These are phyloP conservation scores for Platycheirus rosarum DNA, from an alignment of 2,888 invertebrate genomes.

Conservation along the genomic window DNA sequence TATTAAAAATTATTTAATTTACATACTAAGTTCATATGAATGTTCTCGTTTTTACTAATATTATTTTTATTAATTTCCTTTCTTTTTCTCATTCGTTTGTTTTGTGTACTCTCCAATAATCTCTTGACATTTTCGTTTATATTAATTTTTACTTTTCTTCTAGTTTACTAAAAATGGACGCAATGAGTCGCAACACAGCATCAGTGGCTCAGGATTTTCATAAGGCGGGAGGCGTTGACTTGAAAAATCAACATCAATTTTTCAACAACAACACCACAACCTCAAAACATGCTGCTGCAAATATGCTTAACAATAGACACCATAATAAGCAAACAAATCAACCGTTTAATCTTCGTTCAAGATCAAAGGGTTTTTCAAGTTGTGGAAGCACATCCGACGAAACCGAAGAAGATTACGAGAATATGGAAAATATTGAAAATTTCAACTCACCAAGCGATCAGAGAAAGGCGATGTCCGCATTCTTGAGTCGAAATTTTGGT, in stretches of 20 bases:
- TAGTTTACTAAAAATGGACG: conserved; percentile 83
- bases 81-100: background rate
- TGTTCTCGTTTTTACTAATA: too few relatives aligned
- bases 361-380: conserved; percentile 45
- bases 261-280: conserved; percentile 75
- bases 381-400: conserved; percentile 56
- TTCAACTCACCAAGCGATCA: conserved; percentile 74
- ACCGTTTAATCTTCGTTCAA: conserved; percentile 58
- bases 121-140: background rate
- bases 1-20: too few relatives aligned
- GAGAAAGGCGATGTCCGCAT: conserved; percentile 80
- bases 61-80: too few relatives aligned
- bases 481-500: conserved; percentile 77
- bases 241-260: conserved; percentile 78
- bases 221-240: conserved; percentile 85
- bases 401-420: conserved; percentile 58
- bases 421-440: conserved; percentile 67
- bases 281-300: conserved; percentile 73
- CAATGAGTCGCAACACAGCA: conserved; percentile 83
- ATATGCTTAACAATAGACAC: conserved; percentile 54
- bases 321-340: conserved; percentile 58
- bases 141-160: conserved; percentile 26
- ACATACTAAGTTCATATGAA: too few relatives aligned
- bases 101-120: background rate
- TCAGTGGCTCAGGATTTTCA: conserved; percentile 85